Percentiles rank a stretch among this genome's conserved stretches.
phyloP scores from a whole-genome alignment of 2,113 vertebrate genomes.

The Stegostoma tigrinum region DNA sequence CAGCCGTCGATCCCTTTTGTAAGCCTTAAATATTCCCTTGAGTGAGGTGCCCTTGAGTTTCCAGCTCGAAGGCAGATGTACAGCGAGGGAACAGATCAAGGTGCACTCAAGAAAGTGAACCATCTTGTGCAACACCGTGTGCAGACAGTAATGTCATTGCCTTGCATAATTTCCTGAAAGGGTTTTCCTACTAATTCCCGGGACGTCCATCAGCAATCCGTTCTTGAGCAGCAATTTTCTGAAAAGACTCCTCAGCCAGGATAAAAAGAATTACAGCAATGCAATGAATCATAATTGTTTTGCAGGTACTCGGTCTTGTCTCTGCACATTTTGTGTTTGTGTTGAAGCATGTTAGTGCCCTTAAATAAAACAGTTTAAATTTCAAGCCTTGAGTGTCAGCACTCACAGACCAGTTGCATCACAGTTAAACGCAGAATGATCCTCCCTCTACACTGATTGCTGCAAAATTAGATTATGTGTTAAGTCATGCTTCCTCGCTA shows the following conservation, averaged over 20 bases:
- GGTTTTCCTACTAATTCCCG: neutral
- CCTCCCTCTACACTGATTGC: no score
- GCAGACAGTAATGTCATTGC: neutral
- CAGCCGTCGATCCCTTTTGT: neutral
- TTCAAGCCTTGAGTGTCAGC: neutral
- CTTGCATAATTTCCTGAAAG: neutral
- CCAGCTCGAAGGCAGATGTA: neutral
- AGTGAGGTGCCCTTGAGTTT: neutral
- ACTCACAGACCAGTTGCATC: neutral
- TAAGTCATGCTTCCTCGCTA: neutral
- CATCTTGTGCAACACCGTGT: neutral
- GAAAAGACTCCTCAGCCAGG: neutral
- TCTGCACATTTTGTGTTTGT: neutral
- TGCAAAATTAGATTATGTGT: neutral
- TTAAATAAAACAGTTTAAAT: neutral
- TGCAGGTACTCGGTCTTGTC: neutral
- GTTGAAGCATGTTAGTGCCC: neutral
- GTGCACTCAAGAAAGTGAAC: neutral
- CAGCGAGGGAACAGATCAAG: neutral
- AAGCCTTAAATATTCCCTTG: neutral
- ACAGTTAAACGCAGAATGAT: neutral
- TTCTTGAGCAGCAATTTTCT: neutral
- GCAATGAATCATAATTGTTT: neutral
- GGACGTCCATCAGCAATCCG: neutral
- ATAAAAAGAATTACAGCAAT: no score